Evolutionary conservation across 2,888 invertebrate species (phyloP), one percentile per base, ranked within the genome.

Genomic region (Eutolmus rufibarbis): DNA sequence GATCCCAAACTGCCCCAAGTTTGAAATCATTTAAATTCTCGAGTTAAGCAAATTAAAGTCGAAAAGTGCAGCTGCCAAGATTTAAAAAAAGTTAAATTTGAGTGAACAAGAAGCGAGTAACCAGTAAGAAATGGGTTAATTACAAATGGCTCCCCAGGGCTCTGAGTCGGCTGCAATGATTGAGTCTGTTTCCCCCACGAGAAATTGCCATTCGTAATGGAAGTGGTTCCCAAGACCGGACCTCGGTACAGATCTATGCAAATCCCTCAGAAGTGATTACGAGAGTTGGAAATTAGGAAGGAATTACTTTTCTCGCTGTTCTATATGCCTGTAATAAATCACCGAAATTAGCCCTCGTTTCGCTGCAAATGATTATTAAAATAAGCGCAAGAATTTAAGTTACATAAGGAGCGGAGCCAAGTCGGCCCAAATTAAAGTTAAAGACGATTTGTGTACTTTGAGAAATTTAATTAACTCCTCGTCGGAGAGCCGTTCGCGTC

Each of bases 71-170:
- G 81, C 51, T 34, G 56, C 81, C 51, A 82, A 37, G 28, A 56
- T 82, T 82, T 82, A 2, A 23, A 82, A 57, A 82, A 57, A 82
- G 51, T 82, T 82, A 82, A 66, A 37, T 82, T 81, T 81, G 28
- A 81, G 28, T 31, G 57, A 82, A 51, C 82, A 66, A 28, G 66
- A 37, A 82, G 56, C 31, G 14, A 82, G 82, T 56, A 82, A 57
- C 66, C 82, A 82, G 57, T n/a, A 82, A 82, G 57, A 82, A 82
- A 66, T 82, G 57, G 82, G 57, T 82, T 82, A 82, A 82, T 82
- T 82, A 66, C 82, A 82, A 82, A 56, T 82, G 82, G 66, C 82
- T 34, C 82, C 82, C 82, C 14, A 37, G 66, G 51, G 81, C 51
- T 1, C 66, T 66, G 66, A 66, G 66, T 66, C 66, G 66, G 28